Evolutionary conservation across 2,113 vertebrate genomes (phyloP).

Genomic region (Zosterops hypoxanthus): DNA sequence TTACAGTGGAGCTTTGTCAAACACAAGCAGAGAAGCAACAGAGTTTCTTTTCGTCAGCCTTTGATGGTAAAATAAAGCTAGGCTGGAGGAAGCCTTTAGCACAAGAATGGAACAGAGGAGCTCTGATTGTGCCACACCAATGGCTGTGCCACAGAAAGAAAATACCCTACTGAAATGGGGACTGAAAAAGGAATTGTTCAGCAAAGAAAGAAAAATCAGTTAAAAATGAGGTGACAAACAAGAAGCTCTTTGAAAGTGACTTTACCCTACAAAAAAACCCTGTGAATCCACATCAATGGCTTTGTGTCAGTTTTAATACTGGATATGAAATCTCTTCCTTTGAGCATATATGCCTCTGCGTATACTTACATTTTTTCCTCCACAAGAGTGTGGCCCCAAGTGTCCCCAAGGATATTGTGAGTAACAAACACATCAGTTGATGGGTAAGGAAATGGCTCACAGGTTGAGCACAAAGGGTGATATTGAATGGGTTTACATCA

Average conservation of each 20-base stretch:
- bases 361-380: not conserved
- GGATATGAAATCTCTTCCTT: not conserved
- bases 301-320: not conserved
- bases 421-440: not conserved
- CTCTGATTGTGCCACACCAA: not conserved
- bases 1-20: not conserved
- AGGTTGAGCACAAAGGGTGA: not conserved
- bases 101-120: conserved; percentile 10
- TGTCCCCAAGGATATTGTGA: not conserved
- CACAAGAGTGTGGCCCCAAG: not conserved
- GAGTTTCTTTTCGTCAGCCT: not conserved
- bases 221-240: not conserved
- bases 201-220: not conserved
- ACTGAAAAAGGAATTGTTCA: not conserved
- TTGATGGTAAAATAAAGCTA: conserved; percentile 18
- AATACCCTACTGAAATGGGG: not conserved
- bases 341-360: not conserved
- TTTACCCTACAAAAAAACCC: not conserved
- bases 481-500: not conserved
- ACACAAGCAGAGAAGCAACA: not conserved
- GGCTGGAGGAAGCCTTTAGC: not conserved
- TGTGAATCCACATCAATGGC: not conserved
- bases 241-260: not conserved
- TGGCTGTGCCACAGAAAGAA: not conserved
- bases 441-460: not conserved